Evolutionary conservation across 2,113 vertebrate genomes (phyloP), one percentile per base, ranked within the genome.

Genomic region (Barbus barbus): DNA sequence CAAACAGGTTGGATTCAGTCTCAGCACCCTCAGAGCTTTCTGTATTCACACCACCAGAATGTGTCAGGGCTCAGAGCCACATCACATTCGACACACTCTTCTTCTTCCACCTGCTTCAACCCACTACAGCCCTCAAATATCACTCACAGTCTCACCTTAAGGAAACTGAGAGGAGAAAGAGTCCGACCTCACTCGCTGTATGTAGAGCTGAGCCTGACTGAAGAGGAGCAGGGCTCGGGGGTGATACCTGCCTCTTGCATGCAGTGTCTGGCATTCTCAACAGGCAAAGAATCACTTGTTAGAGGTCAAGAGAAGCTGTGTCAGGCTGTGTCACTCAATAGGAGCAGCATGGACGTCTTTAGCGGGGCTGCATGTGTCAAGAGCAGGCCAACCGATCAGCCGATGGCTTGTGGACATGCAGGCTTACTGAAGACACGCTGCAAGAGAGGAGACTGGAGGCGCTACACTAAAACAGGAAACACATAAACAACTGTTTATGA

Each of bases 361-460:
- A 85, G 51, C 86, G 2, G 48, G 89, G 0, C 86, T 92, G 0
- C 84, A 84, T 38, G 86, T 91, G 1, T 87, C 94, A 87, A 89
- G 92, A 94, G 69, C 94, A 93, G 4, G 91, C 90, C 78, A 91
- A 90, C 26, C 86, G 93, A 33, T 93, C 96, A 0, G 81, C 92
- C 0, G 95, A 96, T 0, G 96, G 96, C 87, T 82, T 92, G 84
- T 93, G 95, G 84, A 1, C 93, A 92, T 69, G 72, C 79, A 0
- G 93, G 86, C 71, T 95, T 93, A 2, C 91, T 94, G 0, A 94
- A 95, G 80, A 93, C 93, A 0, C 91, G 93, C 31, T 93, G 96
- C 80, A 96, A 92, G 89, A 95, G 93, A 26, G 95, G 93, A 89
- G 94, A 93, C 60, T 96, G 95, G 95, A 93, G 96, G 0, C 94